Percentiles rank a stretch among this genome's conserved stretches.
These are phyloP conservation scores for Cheilosia urbana DNA, from an alignment of 2,888 invertebrate genomes.

Conservation along the genomic window DNA sequence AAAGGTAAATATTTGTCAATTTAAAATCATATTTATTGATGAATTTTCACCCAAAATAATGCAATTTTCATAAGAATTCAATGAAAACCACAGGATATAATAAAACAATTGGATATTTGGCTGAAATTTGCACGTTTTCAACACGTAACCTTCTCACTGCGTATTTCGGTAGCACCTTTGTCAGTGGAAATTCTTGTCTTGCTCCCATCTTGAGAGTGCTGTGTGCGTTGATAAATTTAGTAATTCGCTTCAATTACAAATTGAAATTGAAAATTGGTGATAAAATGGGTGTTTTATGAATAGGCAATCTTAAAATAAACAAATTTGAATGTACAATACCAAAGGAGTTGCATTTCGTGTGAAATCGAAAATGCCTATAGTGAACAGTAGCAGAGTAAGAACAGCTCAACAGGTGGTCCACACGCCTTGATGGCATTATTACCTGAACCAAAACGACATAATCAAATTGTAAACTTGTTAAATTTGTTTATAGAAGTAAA, in stretches of 20 bases:
- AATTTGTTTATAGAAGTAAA: background rate
- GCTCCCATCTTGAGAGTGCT: slow-evolving; percentile 72
- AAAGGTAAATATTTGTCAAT: slow-evolving; percentile 80
- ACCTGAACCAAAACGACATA: slow-evolving; percentile 5
- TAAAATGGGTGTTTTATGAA: background rate
- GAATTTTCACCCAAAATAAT: slow-evolving; percentile 39
- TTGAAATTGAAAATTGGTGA: background rate
- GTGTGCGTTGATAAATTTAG: slow-evolving; percentile 44
- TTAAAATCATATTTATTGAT: slow-evolving; percentile 46
- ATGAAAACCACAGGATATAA: background rate
- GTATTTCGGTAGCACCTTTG: slow-evolving; percentile 82
- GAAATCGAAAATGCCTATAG: background rate
- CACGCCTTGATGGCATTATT: slow-evolving; percentile 31
- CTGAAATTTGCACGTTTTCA: slow-evolving; percentile 71
- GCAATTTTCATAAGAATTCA: slow-evolving; percentile 13
- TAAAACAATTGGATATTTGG: slow-evolving; percentile 18
- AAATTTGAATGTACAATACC: background rate
- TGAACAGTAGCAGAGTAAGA: slow-evolving; percentile 68
- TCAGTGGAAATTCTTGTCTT: slow-evolving; percentile 77
- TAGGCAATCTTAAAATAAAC: background rate
- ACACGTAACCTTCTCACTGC: slow-evolving; percentile 84
- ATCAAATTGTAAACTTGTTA: background rate
- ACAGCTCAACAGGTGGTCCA: slow-evolving; percentile 72
- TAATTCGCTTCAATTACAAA: background rate
- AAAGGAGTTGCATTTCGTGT: background rate